phyloP scores from a whole-genome alignment of 2,113 vertebrate species.

The Pachycephala philippinensis region DNA sequence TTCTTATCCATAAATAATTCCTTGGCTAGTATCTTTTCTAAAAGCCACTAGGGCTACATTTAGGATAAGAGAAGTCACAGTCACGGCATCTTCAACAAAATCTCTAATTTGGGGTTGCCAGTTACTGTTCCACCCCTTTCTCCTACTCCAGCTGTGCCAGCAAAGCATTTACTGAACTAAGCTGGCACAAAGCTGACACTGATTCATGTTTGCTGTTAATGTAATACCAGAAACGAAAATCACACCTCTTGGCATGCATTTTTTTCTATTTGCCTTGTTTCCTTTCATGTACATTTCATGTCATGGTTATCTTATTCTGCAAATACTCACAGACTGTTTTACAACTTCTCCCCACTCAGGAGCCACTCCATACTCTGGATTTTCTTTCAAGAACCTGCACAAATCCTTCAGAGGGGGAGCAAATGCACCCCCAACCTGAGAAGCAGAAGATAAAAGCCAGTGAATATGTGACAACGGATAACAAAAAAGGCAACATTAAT shows the following conservation, averaged over 20 bases:
- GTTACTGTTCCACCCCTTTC: background rate
- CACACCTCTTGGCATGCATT: background rate
- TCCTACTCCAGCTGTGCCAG: background rate
- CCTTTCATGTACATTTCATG: background rate
- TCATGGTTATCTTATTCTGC: background rate
- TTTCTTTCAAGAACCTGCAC: slow-evolving; percentile 94
- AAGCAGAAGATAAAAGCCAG: background rate
- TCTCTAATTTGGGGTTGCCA: background rate
- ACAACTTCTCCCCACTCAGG: slow-evolving; percentile 98
- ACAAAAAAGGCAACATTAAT: background rate
- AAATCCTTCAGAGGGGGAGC: slow-evolving; percentile 96
- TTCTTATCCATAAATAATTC: background rate
- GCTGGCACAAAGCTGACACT: background rate
- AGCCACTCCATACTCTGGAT: slow-evolving; percentile 94
- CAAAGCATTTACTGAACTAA: background rate
- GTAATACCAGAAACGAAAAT: background rate
- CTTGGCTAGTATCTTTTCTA: background rate
- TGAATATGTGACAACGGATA: background rate
- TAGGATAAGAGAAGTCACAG: background rate
- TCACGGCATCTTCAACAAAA: background rate
- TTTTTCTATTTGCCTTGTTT: background rate
- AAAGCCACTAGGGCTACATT: background rate
- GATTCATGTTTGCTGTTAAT: background rate
- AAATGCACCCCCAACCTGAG: slow-evolving; percentile 94
- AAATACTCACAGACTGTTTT: slow-evolving; percentile 89